phyloP scores from a whole-genome alignment of 2,888 invertebrate genomes.

The Willowsia nigromaculata region DNA sequence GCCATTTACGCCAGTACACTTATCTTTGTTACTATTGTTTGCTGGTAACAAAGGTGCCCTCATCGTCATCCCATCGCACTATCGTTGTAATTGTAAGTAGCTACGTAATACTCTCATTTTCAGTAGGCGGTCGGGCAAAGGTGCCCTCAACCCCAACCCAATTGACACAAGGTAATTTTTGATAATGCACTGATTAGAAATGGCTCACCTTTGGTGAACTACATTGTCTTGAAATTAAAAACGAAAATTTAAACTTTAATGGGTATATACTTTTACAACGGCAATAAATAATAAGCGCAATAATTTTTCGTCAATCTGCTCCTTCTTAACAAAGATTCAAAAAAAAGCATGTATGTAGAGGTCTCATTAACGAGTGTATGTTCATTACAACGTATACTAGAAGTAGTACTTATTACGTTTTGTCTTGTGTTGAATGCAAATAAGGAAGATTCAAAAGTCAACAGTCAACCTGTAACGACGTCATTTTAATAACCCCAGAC shows the following conservation, averaged over 20 bases:
- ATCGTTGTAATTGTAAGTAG: not conserved
- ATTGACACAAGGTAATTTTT: constrained; percentile 57
- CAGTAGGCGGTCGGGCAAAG: constrained; percentile 40
- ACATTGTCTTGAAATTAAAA: constrained; percentile 52
- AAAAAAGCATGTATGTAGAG: constrained; percentile 6
- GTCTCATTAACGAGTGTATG: constrained; percentile 1
- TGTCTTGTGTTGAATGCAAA: constrained; percentile 40
- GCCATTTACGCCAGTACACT: not conserved
- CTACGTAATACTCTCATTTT: constrained; percentile 40
- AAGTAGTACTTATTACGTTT: too few species aligned
- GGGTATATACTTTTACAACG: not conserved
- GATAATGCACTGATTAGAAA: constrained; percentile 60
- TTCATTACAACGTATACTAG: too few species aligned
- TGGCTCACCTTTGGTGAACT: constrained; percentile 66
- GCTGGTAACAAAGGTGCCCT: not conserved
- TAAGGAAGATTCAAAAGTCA: constrained; percentile 53
- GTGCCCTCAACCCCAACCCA: constrained; percentile 52
- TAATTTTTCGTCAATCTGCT: constrained; percentile 22
- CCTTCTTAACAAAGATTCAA: not conserved
- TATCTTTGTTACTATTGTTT: not conserved
- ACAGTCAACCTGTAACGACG: constrained; percentile 29
- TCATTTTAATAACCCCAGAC: constrained; percentile 53
- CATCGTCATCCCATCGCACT: not conserved
- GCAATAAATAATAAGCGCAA: constrained; percentile 10
- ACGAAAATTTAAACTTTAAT: not conserved